A percentile compares a stretch with the other conserved stretches of the same genome.
phyloP scores from a whole-genome alignment of 2,797 vertebrate species.

The Liparis tanakae region DNA sequence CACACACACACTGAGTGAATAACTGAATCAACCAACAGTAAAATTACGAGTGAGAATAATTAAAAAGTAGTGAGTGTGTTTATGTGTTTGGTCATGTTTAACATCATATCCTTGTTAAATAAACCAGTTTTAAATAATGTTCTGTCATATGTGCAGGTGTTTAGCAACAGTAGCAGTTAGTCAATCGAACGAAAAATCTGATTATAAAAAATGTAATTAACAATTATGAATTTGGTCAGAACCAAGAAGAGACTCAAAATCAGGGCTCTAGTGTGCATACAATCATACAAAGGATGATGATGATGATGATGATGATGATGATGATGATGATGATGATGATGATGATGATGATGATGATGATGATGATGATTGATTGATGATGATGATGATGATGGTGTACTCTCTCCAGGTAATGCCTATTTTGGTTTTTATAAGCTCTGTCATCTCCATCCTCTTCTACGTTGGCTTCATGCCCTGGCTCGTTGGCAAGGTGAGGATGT shows the following conservation, averaged over 20 bases:
- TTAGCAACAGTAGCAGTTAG: neutral
- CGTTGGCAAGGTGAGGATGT: slow-evolving; percentile 83
- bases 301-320: slow-evolving; percentile 13
- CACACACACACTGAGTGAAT: neutral
- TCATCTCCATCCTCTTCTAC: slow-evolving; percentile 88
- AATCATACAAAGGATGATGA: neutral
- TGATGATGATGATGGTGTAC: slow-evolving; percentile 22
- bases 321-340: slow-evolving; percentile 28
- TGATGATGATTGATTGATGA: neutral
- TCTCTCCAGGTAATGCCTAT: slow-evolving; percentile 85
- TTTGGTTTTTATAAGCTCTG: slow-evolving; percentile 87
- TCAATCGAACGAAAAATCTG: neutral
- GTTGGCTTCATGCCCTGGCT: slow-evolving; percentile 90
- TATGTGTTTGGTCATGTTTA: neutral
- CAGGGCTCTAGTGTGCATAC: no score
- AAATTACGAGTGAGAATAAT: neutral
- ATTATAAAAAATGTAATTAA: slow-evolving; percentile 1
- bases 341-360: neutral
- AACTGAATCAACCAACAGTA: neutral
- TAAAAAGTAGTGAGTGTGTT: neutral
- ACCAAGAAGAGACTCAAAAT: neutral
- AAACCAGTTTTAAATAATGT: neutral
- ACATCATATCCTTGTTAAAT: neutral
- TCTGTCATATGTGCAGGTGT: neutral
- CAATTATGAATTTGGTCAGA: neutral